Conservation (phyloP, 1,140 invertebrate species). For the Ips typographus region DNA sequence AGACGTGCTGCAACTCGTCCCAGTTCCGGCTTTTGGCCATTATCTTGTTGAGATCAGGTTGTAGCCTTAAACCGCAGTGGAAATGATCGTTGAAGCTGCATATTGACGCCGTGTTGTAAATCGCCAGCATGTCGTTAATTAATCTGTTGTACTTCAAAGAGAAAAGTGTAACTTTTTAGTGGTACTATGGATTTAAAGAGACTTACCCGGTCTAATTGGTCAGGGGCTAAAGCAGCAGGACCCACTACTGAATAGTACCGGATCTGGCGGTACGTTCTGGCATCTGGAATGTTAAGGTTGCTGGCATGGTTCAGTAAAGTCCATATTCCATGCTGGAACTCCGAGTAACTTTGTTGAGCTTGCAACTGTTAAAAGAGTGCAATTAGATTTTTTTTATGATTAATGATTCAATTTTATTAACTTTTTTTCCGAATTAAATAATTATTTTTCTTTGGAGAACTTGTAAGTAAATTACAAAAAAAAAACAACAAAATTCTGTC, state of each 20-base stretch:
- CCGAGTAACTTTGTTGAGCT: conserved; percentile 75
- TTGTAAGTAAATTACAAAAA: no score
- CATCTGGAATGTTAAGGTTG: conserved; percentile 67
- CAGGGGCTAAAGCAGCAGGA: conserved; percentile 77
- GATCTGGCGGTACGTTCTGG: conserved; percentile 70
- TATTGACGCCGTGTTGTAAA: conserved; percentile 84
- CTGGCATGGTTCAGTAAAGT: conserved; percentile 68
- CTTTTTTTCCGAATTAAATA: conserved; percentile 8
- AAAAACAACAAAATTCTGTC: no score
- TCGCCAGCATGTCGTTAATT: conserved; percentile 83
- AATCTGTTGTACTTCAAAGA: conserved; percentile 74
- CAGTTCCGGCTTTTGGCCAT: conserved; percentile 77
- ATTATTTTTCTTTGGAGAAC: no score
- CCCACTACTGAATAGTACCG: conserved; percentile 79
- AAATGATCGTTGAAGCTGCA: conserved; percentile 82
- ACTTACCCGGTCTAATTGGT: conserved; percentile 80
- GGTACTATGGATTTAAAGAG: neutral
- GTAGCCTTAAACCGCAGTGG: conserved; percentile 75
- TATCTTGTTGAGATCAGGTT: conserved; percentile 71
- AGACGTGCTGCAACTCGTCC: conserved; percentile 81
- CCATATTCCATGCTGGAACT: conserved; percentile 77
- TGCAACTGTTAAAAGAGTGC: conserved; percentile 60
- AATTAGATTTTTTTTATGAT: no score
- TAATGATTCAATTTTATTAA: neutral
- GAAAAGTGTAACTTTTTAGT: no score